Base-by-base conservation (phyloP, 2,113 vertebrate genomes). In the Leucoraja erinaceus region DNA sequence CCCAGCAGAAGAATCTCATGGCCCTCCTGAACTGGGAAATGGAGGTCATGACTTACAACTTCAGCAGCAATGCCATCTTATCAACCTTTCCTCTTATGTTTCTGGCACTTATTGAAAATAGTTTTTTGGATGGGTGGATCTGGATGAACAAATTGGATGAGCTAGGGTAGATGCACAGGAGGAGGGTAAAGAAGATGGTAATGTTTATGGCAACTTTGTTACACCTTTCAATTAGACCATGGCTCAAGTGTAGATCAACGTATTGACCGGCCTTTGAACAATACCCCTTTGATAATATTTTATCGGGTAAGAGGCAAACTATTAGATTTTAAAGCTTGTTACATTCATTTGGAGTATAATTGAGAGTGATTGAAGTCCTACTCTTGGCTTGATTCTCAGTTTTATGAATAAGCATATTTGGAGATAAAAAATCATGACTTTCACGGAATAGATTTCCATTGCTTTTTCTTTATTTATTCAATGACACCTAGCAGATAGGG, bases 361-460 rank as follows among this genome's bases (percentile, higher is more conserved):
- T n/a, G 56, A 86, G 83, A 59, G 5, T 31, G n/a, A n/a, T 88
- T 88, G 28, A 18, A 88, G 83, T 88, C 59, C 28, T 56, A 54
- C 25, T 54, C 28, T 7, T n/a, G 28, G 54, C 25, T 61, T 88
- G 83, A 88, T 88, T 63, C n/a, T 88, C 28, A 66, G 6, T 16
- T 31, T n/a, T 6, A 88, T 88, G 83, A 88, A 88, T 63, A 88
- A 63, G 56, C 83, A 33, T 63, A 63, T 31, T 31, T 88, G 83
- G 28, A 63, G 28, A 66, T 88, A n/a, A 31, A 88, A 63, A 88
- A 88, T 31, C 28, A 63, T 66, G 83, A 31, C 61, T 88, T 88
- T 63, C 59, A 61, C 63, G 14, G 59, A 63, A 25, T 88, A 59
- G 14, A 88, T 63, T 88, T 88, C 56, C 11, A 63, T 56, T 63